A percentile compares a stretch with the other conserved stretches of the same genome.
phyloP scores from a whole-genome alignment of 2,113 vertebrate genomes.

The Lathamus discolor region DNA sequence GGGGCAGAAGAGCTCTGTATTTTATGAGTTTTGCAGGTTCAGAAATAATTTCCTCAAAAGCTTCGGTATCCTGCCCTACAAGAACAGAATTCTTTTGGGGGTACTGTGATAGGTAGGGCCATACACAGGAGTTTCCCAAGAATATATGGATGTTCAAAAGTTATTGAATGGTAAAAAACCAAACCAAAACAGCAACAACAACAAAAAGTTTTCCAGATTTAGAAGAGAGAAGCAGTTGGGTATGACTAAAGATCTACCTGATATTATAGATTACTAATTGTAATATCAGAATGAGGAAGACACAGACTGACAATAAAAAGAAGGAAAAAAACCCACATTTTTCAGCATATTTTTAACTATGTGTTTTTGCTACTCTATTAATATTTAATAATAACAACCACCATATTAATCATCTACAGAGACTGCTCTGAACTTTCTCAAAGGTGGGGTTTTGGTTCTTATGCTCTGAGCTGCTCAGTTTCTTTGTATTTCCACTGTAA shows the following conservation, averaged over 20 bases:
- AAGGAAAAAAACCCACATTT: accelerated
- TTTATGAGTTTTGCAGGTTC: neutral
- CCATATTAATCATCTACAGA: neutral
- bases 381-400: neutral
- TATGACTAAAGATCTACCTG: neutral
- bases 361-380: neutral
- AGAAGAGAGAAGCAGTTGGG: neutral
- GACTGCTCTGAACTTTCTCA: neutral
- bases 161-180: neutral
- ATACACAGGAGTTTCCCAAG: neutral
- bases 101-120: neutral
- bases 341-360: neutral
- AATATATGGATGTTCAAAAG: neutral
- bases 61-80: neutral
- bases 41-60: neutral
- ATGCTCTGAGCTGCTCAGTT: neutral
- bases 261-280: neutral
- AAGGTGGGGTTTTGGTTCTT: neutral
- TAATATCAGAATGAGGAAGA: neutral
- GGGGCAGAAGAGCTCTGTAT: neutral
- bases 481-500: neutral
- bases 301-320: neutral
- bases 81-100: neutral
- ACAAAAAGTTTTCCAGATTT: neutral
- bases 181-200: neutral